Evolutionary conservation across 2,797 vertebrate species (phyloP).

Genomic region (Trematomus bernacchii): DNA sequence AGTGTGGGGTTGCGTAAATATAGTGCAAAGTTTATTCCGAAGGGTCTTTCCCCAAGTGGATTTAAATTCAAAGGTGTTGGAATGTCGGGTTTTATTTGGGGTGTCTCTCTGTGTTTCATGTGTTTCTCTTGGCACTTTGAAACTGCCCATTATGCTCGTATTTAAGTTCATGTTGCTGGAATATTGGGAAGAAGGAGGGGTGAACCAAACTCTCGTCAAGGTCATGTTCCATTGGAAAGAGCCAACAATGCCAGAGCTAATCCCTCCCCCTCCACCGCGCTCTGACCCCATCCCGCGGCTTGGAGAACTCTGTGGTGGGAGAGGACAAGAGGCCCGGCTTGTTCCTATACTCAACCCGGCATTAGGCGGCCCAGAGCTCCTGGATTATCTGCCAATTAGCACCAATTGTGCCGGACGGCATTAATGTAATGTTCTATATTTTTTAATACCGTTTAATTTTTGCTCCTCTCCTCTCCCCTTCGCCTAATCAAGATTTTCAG

Average conservation of each 20-base stretch:
- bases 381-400: slow-evolving; percentile 91
- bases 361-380: slow-evolving; percentile 81
- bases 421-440: slow-evolving; percentile 87
- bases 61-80: slow-evolving; percentile 66
- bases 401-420: slow-evolving; percentile 86
- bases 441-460: slow-evolving; percentile 88
- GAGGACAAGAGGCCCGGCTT: slow-evolving; percentile 76
- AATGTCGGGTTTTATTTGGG: slow-evolving; percentile 73
- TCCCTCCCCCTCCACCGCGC: slow-evolving; percentile 80
- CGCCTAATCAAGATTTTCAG: slow-evolving; percentile 85
- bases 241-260: slow-evolving; percentile 85
- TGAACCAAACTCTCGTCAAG: slow-evolving; percentile 85
- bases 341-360: slow-evolving; percentile 79
- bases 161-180: slow-evolving; percentile 83
- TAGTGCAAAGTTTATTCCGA: slow-evolving; percentile 18
- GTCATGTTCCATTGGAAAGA: slow-evolving; percentile 85
- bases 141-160: slow-evolving; percentile 78
- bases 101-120: slow-evolving; percentile 57
- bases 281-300: slow-evolving; percentile 81
- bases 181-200: slow-evolving; percentile 66
- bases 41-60: slow-evolving; percentile 50
- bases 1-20: slow-evolving; percentile 41
- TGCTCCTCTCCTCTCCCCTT: slow-evolving; percentile 65
- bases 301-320: slow-evolving; percentile 74
- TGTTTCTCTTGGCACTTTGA: slow-evolving; percentile 72